Percentiles rank a stretch among this genome's conserved stretches.
These are phyloP conservation scores for Itoplectis maculator DNA, from an alignment of 2,888 invertebrate species.

Conservation along the genomic window DNA sequence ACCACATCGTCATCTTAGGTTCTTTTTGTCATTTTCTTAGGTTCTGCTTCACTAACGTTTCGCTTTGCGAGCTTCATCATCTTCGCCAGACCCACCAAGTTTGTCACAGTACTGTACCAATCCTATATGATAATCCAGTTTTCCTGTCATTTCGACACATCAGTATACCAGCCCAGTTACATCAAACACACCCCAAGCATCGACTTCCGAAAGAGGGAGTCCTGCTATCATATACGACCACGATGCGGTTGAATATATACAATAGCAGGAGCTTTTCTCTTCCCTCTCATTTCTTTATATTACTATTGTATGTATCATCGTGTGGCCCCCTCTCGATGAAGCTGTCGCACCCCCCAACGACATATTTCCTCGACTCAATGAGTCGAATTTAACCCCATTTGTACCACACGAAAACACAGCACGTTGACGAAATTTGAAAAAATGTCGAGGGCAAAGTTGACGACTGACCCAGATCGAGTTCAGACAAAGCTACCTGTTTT, in stretches of 20 bases:
- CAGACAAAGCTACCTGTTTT: no score
- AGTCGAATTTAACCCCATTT: slow-evolving; percentile 3
- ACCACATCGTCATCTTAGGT: neutral
- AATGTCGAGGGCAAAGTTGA: neutral
- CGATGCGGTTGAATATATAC: slow-evolving; percentile 32
- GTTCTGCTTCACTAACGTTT: neutral
- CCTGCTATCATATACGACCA: neutral
- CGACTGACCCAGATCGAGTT: neutral
- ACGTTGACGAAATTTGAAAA: slow-evolving; percentile 3
- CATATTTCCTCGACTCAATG: neutral
- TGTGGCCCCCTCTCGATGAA: neutral
- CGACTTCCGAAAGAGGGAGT: neutral
- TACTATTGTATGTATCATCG: slow-evolving; percentile 38
- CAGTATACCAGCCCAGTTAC: slow-evolving; percentile 1
- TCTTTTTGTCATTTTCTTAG: slow-evolving; percentile 4
- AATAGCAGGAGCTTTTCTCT: neutral
- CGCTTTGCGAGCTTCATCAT: neutral
- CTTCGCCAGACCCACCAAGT: no score
- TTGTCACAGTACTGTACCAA: no score
- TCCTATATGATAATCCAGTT: no score
- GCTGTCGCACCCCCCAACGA: neutral
- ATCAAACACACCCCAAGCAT: slow-evolving; percentile 24
- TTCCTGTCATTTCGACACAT: neutral
- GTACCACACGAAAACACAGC: neutral
- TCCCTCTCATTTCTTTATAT: slow-evolving; percentile 4